Evolutionary conservation across 2,888 invertebrate genomes (phyloP).

Genomic region (Cybosia mesomella): DNA sequence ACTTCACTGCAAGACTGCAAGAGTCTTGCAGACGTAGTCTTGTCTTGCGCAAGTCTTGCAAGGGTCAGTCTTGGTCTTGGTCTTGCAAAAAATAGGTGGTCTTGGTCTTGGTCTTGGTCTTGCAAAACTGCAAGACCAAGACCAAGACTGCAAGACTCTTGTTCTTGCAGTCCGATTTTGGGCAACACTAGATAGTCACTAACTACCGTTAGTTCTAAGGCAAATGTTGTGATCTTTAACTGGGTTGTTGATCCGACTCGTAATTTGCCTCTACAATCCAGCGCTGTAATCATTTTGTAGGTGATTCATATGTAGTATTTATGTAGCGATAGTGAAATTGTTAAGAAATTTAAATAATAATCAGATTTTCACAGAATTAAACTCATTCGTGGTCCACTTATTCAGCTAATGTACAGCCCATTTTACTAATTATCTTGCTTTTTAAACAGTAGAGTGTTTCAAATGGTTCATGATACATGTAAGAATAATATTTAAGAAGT

Average conservation of each 20-base stretch:
- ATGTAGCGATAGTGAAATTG: constrained; percentile 1
- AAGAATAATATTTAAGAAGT: background rate
- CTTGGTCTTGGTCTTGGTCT: too few species aligned
- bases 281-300: background rate
- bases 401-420: background rate
- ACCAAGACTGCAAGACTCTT: too few species aligned
- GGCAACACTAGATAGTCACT: too few species aligned
- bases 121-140: too few species aligned
- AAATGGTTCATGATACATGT: background rate
- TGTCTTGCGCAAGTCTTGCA: too few species aligned
- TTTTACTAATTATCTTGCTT: background rate
- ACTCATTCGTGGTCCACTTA: constrained; percentile 2
- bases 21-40: too few species aligned
- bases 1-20: too few species aligned
- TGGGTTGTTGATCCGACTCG: background rate
- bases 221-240: background rate
- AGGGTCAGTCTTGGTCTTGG: too few species aligned
- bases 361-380: background rate
- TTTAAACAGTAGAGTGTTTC: background rate
- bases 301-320: background rate
- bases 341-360: background rate
- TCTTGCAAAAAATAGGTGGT: too few species aligned
- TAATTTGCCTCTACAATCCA: background rate
- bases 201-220: background rate
- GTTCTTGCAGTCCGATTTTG: too few species aligned